Base-by-base conservation (phyloP, 2,888 invertebrate species). In the Hoplodrina blanda region DNA sequence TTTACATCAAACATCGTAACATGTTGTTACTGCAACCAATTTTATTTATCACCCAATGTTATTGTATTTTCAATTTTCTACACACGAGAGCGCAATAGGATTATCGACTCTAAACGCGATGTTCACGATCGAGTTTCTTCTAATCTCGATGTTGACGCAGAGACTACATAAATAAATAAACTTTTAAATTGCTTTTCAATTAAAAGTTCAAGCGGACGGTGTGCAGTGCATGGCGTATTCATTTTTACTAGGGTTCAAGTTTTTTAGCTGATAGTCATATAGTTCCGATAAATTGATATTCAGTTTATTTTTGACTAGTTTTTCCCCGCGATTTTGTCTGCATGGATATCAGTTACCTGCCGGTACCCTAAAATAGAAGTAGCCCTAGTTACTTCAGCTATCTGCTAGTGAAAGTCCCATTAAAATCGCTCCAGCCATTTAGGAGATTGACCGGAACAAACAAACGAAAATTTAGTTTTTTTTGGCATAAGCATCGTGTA, bases 141-240 rank as follows among this genome's bases (percentile, higher is more conserved):
- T 56, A 53, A 73, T 19, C 63, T 25, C 37, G 4, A 25, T 53
- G 19, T 63, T 55, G 46, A 25, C 20, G 44, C 19, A 8, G 41
- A 41, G 20, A 46, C 49, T 17, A 50, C 46, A 41, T 17, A 44
- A 55, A 13, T 49, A 53, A 73, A 55, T 60, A 61, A 73, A 76
- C 33, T 63, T 78, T 54, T 30, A 60, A 68, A 62, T 62, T 64
- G 61, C 4, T 57, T 74, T 74, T 69, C 57, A 74, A 69, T 77
- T 79, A 61, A 62, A 79, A 77, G 61, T 79, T 68, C 25, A 30
- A 19, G 30, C 37, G 49, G 55, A 30, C 13, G 61, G 44, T 44
- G n/a, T 11, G 7, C 49, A 46, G 55, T 67, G 61, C 37, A 55
- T 41, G 55, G 50, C 13, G 61, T 53, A 52, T 41, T 64, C 61